These are phyloP conservation scores for Rhinella marina DNA, from an alignment of 2,797 vertebrate genomes.

Conservation along the genomic window DNA sequence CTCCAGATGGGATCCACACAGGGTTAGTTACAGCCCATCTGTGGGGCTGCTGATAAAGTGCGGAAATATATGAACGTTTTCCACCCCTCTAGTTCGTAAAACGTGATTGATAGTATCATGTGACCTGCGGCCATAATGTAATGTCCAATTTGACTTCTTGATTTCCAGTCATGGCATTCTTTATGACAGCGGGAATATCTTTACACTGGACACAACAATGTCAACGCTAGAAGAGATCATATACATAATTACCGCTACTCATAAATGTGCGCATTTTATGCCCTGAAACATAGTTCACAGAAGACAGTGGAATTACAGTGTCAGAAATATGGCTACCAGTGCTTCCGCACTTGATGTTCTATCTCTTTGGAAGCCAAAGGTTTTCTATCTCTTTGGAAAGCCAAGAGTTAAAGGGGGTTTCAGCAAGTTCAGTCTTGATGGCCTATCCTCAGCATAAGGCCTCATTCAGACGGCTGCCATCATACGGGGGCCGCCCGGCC, in stretches of 20 bases:
- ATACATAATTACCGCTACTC: background rate
- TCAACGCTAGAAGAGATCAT: background rate
- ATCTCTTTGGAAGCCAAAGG: too few relatives aligned
- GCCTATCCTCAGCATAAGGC: too few relatives aligned
- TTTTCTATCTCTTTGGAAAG: too few relatives aligned
- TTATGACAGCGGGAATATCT: background rate
- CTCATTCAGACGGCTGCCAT: too few relatives aligned
- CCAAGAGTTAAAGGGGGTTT: too few relatives aligned
- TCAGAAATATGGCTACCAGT: background rate
- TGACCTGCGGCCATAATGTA: conserved; percentile 1
- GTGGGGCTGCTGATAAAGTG: background rate
- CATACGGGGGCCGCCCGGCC: too few relatives aligned
- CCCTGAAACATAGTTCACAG: background rate
- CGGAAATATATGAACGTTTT: background rate
- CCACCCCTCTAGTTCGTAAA: background rate
- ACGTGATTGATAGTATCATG: conserved; percentile 5
- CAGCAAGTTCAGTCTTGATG: too few relatives aligned
- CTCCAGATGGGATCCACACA: conserved; percentile 34
- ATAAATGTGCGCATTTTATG: background rate
- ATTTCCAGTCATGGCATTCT: background rate
- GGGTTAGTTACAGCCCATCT: conserved; percentile 28
- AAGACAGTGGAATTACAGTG: background rate
- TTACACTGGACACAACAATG: background rate
- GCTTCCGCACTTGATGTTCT: background rate
- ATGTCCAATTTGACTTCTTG: background rate